phyloP scores from a whole-genome alignment of 1,140 invertebrate species.

The Drosophila quadrilineata region DNA sequence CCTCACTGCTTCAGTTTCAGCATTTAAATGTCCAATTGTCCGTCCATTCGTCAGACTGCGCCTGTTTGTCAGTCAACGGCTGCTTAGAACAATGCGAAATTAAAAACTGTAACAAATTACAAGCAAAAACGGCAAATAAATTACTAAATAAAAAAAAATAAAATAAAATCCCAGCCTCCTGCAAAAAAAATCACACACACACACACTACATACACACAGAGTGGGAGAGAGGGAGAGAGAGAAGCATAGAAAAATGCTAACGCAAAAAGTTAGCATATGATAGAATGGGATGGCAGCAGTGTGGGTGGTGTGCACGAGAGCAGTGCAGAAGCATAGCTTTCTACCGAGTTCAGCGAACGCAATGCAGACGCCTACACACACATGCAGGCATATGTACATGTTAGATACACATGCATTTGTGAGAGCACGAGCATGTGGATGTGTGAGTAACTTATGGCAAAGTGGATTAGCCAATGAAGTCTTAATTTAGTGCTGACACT shows the following conservation, averaged over 20 bases:
- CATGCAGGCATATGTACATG: background rate
- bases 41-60: slow-evolving; percentile 9
- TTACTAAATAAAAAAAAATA: slow-evolving; percentile 69
- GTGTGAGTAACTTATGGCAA: slow-evolving; percentile 21
- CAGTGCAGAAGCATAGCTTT: background rate
- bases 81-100: slow-evolving; percentile 76
- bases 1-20: background rate
- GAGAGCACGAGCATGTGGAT: too few species aligned
- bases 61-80: slow-evolving; percentile 41
- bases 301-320: background rate
- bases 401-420: too few species aligned
- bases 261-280: slow-evolving; percentile 16
- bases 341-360: slow-evolving; percentile 33
- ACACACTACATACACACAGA: too few species aligned
- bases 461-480: slow-evolving; percentile 29
- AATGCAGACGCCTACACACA: slow-evolving; percentile 3
- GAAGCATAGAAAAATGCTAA: slow-evolving; percentile 5
- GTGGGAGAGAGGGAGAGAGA: background rate
- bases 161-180: too few species aligned
- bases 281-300: background rate
- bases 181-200: slow-evolving; percentile 18
- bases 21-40: slow-evolving; percentile 15
- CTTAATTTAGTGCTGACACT: slow-evolving; percentile 6
- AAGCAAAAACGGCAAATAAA: slow-evolving; percentile 78
- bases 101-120: slow-evolving; percentile 79